Conservation (phyloP, 2,888 invertebrate genomes). For the Timema podura region DNA sequence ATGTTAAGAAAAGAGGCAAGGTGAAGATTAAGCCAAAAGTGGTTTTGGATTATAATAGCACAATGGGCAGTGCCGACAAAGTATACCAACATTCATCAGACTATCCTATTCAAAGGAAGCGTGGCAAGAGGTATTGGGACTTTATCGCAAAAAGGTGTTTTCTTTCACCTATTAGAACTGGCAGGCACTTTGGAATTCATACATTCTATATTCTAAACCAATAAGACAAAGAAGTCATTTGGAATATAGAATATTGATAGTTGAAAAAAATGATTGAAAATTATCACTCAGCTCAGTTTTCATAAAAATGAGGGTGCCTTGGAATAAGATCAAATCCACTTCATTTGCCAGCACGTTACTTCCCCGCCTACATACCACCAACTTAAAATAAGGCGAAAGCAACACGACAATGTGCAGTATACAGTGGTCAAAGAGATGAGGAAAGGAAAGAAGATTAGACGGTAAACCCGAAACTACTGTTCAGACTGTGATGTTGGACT, state of each 20-base stretch:
- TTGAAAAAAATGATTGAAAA: conserved; percentile 8
- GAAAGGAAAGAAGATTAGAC: neutral
- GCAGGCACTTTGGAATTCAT: neutral
- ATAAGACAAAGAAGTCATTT: neutral
- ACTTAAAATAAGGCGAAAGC: neutral
- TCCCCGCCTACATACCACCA: neutral
- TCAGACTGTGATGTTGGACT: conserved; percentile 1
- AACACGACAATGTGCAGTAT: neutral
- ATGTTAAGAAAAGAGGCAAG: neutral
- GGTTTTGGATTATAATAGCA: too few relatives aligned
- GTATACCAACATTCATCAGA: neutral
- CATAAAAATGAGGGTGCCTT: neutral
- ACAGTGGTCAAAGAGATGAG: neutral
- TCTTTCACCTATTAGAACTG: neutral
- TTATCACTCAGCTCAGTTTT: neutral
- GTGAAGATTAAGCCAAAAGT: too few relatives aligned
- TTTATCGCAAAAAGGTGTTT: neutral
- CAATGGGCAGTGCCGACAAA: neutral
- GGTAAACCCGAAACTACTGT: neutral
- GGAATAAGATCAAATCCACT: conserved; percentile 2
- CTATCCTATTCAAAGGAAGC: neutral
- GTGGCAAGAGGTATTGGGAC: neutral
- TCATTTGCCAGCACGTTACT: neutral
- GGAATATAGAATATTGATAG: neutral
- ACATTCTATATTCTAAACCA: neutral